phyloP scores from a whole-genome alignment of 2,888 invertebrate genomes.

The Drosophila affinis region DNA sequence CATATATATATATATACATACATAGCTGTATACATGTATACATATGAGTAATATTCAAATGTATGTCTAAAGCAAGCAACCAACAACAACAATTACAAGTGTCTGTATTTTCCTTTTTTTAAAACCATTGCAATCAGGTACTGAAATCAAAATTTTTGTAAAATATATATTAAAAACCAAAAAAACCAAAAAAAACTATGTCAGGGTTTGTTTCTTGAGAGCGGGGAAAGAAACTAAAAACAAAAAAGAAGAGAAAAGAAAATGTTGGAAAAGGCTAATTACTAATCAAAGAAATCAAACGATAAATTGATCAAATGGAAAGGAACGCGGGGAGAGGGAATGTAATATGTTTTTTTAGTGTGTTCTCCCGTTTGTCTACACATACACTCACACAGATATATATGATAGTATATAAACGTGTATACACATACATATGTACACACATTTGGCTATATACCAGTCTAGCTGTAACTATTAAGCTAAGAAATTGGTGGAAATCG shows the following conservation, averaged over 20 bases:
- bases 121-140: constrained; percentile 76
- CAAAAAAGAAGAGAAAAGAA: background rate
- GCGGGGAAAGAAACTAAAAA: constrained; percentile 10
- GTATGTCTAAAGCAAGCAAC: constrained; percentile 33
- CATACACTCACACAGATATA: constrained; percentile 13
- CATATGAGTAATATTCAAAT: constrained; percentile 22
- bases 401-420: constrained; percentile 45
- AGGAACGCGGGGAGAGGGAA: background rate
- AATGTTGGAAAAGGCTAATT: constrained; percentile 1
- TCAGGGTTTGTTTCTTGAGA: background rate
- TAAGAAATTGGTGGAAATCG: constrained; percentile 52
- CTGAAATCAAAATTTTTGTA: constrained; percentile 74
- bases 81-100: constrained; percentile 58
- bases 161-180: constrained; percentile 23
- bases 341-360: background rate
- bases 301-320: background rate
- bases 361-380: background rate
- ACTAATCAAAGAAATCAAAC: background rate
- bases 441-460: constrained; percentile 49
- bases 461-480: constrained; percentile 50
- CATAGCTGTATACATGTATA: constrained; percentile 21
- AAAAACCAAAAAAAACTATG: constrained; percentile 13
- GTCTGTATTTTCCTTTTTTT: constrained; percentile 41
- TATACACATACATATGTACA: constrained; percentile 30
- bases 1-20: background rate